Percentiles rank a stretch among this genome's conserved stretches.
These are phyloP conservation scores for Homalodisca vitripennis DNA, from an alignment of 1,140 invertebrate species.

Conservation along the genomic window DNA sequence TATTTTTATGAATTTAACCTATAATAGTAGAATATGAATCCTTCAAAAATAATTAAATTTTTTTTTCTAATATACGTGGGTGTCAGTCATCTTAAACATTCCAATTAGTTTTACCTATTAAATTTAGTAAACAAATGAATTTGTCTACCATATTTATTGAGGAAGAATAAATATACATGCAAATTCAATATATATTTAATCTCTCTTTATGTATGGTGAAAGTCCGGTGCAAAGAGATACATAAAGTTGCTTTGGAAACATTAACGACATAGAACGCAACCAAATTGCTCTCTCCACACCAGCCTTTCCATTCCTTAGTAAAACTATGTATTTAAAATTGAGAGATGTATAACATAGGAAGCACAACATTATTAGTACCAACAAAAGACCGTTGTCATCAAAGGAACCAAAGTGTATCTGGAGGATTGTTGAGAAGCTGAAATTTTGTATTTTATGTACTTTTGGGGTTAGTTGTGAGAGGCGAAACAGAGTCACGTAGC, in stretches of 20 bases:
- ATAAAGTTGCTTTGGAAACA: background rate
- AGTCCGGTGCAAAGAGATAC: background rate
- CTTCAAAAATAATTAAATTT: background rate
- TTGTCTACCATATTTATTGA: slow-evolving; percentile 15
- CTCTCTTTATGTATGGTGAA: slow-evolving; percentile 8
- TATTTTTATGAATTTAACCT: too few relatives aligned
- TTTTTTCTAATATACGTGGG: background rate
- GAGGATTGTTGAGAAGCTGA: slow-evolving; percentile 18
- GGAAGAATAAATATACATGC: slow-evolving; percentile 20
- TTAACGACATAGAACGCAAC: slow-evolving; percentile 1
- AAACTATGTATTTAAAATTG: slow-evolving; percentile 27
- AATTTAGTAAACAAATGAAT: slow-evolving; percentile 24
- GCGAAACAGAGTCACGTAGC: background rate
- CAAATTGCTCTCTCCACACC: background rate
- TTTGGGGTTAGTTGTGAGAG: background rate
- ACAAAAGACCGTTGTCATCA: slow-evolving; percentile 29
- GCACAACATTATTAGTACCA: slow-evolving; percentile 29
- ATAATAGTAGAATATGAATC: too few relatives aligned
- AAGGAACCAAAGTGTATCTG: slow-evolving; percentile 25
- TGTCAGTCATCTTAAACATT: background rate
- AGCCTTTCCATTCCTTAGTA: slow-evolving; percentile 10
- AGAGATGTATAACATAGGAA: slow-evolving; percentile 31
- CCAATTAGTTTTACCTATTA: slow-evolving; percentile 27
- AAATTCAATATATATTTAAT: slow-evolving; percentile 16
- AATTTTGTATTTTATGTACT: slow-evolving; percentile 3